Evolutionary conservation across 2,888 invertebrate genomes (phyloP).

Genomic region (Arrhopalites spinosus): DNA sequence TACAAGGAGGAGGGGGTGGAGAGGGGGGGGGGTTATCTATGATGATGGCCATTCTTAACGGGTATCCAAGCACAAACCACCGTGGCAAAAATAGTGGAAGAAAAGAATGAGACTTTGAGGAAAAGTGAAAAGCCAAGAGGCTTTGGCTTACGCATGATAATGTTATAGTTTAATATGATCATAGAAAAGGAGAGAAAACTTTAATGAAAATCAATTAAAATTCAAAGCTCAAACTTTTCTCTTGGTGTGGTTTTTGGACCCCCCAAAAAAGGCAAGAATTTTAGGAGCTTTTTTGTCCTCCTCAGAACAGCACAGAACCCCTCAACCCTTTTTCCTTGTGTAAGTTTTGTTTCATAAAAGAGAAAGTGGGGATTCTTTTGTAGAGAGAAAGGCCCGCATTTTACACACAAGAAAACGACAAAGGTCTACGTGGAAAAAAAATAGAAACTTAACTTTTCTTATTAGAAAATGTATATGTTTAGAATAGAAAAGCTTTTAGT

Average conservation of each 20-base stretch:
- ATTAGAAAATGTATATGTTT: slow-evolving; percentile 2
- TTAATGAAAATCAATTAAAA: slow-evolving; percentile 40
- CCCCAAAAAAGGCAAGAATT: slow-evolving; percentile 18
- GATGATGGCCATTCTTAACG: too few relatives aligned
- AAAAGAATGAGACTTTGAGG: not conserved
- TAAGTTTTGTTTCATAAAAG: not conserved
- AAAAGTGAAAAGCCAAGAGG: slow-evolving; percentile 12
- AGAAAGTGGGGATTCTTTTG: not conserved
- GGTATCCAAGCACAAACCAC: not conserved
- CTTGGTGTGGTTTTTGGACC: not conserved
- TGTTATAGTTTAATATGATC: too few relatives aligned
- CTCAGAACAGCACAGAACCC: too few relatives aligned
- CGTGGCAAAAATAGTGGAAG: not conserved
- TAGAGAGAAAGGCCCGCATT: not conserved
- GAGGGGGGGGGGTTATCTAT: too few relatives aligned
- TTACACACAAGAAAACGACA: not conserved
- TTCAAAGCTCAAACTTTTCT: slow-evolving; percentile 37
- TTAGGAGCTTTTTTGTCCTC: not conserved
- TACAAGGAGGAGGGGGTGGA: too few relatives aligned
- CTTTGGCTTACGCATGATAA: too few relatives aligned
- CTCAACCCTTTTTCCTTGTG: not conserved
- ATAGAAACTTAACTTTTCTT: slow-evolving; percentile 15
- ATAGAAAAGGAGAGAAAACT: slow-evolving; percentile 23
- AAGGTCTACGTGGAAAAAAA: too few relatives aligned
- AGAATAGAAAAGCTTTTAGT: too few relatives aligned